These are phyloP conservation scores for Sarcophaga peregrina DNA, from an alignment of 1,140 invertebrate species.

Conservation along the genomic window DNA sequence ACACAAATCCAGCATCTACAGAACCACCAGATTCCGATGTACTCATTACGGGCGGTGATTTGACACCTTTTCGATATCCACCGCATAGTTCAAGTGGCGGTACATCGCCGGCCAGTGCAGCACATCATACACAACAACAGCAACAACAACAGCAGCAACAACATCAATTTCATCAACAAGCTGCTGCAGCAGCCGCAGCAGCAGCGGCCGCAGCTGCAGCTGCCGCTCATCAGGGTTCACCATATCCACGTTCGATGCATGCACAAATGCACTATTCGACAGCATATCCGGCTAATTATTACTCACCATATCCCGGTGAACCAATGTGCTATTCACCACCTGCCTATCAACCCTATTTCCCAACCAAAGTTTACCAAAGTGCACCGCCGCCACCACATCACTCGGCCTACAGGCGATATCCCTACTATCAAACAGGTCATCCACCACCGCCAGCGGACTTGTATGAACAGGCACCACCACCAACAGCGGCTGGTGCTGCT, in stretches of 20 bases:
- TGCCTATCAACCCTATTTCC: constrained; percentile 67
- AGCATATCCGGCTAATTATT: constrained; percentile 70
- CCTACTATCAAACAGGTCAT: constrained; percentile 62
- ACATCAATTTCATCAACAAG: constrained; percentile 67
- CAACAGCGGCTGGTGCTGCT: constrained; percentile 52
- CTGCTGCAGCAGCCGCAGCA: constrained; percentile 65
- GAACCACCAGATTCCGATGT: constrained; percentile 68
- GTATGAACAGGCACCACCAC: constrained; percentile 47
- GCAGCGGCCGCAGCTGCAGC: constrained; percentile 66
- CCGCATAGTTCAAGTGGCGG: constrained; percentile 48
- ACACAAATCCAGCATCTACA: constrained; percentile 64
- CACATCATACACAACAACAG: constrained; percentile 45
- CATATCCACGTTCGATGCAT: constrained; percentile 62
- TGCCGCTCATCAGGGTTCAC: constrained; percentile 67
- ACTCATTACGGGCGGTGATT: constrained; percentile 51
- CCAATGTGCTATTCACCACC: constrained; percentile 73
- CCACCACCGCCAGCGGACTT: constrained; percentile 58
- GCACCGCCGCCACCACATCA: constrained; percentile 64
- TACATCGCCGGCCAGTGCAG: constrained; percentile 40
- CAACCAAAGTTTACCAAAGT: constrained; percentile 64
- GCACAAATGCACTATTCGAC: constrained; percentile 66
- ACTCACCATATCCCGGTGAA: constrained; percentile 64
- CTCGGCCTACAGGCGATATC: constrained; percentile 65
- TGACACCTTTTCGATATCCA: constrained; percentile 50
- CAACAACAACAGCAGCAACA: constrained; percentile 58